Evolutionary conservation across 2,888 invertebrate genomes (phyloP).

Genomic region (Stegophylla sp.): DNA sequence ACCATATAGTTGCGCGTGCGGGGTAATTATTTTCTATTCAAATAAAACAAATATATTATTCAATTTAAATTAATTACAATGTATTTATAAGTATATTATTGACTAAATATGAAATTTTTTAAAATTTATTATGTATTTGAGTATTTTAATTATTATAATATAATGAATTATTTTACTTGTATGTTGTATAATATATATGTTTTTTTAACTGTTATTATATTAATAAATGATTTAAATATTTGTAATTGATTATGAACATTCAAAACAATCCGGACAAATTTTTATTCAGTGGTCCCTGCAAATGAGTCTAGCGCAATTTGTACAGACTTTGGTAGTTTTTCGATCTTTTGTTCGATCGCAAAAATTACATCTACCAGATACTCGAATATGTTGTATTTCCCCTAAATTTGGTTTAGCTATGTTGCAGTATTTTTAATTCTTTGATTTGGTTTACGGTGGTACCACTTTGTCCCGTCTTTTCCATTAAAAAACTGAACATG

Average conservation of each 20-base stretch:
- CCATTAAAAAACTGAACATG: slow-evolving; percentile 4
- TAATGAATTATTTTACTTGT: too few species aligned
- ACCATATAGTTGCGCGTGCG: neutral
- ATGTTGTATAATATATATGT: too few species aligned
- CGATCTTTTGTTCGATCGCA: neutral
- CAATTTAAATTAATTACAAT: too few species aligned
- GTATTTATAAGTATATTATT: too few species aligned
- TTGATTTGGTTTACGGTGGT: slow-evolving; percentile 16
- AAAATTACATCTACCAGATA: slow-evolving; percentile 1
- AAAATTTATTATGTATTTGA: too few species aligned
- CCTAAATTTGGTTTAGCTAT: neutral
- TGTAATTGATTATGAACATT: slow-evolving; percentile 3
- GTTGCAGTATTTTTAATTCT: slow-evolving; percentile 19
- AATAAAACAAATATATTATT: too few species aligned
- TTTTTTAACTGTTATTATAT: too few species aligned
- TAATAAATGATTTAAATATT: neutral
- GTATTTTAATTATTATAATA: too few species aligned
- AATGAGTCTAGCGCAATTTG: slow-evolving; percentile 3
- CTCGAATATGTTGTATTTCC: neutral
- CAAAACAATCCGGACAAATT: neutral
- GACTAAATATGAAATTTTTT: too few species aligned
- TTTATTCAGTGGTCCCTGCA: slow-evolving; percentile 9
- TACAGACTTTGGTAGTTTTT: slow-evolving; percentile 26
- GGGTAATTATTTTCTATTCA: neutral
- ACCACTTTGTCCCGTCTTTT: slow-evolving; percentile 21